These are phyloP conservation scores for Apamea crenata DNA, from an alignment of 2,888 invertebrate species.

Conservation along the genomic window DNA sequence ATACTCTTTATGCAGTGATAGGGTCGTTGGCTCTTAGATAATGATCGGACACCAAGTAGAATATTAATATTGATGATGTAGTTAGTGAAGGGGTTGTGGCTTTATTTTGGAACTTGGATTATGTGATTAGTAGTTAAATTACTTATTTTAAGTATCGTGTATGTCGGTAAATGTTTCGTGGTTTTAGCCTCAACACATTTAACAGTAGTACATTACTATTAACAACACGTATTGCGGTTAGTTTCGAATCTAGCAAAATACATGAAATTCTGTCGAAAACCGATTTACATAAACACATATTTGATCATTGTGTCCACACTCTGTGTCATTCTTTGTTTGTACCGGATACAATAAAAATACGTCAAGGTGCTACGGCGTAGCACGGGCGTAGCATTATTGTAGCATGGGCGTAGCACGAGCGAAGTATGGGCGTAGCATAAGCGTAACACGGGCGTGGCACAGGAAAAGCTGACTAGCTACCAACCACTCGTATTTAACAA, in stretches of 20 bases:
- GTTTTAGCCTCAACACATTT: constrained; percentile 2
- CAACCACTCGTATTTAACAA: not conserved
- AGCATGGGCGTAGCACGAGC: not conserved
- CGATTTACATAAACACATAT: not conserved
- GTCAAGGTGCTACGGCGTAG: constrained; percentile 22
- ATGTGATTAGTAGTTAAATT: constrained; percentile 25
- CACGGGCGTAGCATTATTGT: not conserved
- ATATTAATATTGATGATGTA: constrained; percentile 41
- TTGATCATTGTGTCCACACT: not conserved
- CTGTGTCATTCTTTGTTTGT: not conserved
- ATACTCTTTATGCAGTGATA: constrained; percentile 36
- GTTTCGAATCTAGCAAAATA: constrained; percentile 9
- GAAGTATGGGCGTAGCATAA: not conserved
- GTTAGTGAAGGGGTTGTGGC: constrained; percentile 10
- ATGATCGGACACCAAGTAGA: constrained; percentile 37
- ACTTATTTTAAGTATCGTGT: constrained; percentile 14
- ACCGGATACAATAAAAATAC: not conserved
- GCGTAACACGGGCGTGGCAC: not conserved
- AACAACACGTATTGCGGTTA: constrained; percentile 7
- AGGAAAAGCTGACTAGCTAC: not conserved
- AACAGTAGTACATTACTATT: not conserved
- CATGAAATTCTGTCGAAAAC: not conserved
- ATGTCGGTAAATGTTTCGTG: constrained; percentile 10
- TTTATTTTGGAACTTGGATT: constrained; percentile 15
- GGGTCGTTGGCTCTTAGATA: constrained; percentile 38